phyloP scores from a whole-genome alignment of 2,888 invertebrate genomes.

The Athetis lepigone region DNA sequence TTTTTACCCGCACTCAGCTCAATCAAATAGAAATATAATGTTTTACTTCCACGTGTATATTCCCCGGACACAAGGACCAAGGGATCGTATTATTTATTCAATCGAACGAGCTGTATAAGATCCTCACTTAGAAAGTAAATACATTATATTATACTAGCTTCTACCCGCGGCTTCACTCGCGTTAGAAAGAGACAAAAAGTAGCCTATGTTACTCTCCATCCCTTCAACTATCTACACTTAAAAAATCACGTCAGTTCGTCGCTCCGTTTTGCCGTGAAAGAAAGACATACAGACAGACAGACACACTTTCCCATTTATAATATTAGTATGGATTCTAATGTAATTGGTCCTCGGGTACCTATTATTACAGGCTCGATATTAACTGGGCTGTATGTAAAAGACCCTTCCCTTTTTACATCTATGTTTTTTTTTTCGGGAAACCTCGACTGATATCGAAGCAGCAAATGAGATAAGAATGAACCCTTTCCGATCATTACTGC shows the following conservation, averaged over 20 bases:
- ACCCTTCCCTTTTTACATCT: slow-evolving; percentile 12
- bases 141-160: not conserved
- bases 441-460: not conserved
- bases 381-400: slow-evolving; percentile 5
- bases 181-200: too few relatives aligned
- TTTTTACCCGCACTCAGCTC: not conserved
- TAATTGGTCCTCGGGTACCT: slow-evolving; percentile 18
- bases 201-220: too few relatives aligned
- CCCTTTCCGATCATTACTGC: not conserved
- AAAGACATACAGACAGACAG: too few relatives aligned
- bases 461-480: slow-evolving; percentile 14
- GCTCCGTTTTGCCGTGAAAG: too few relatives aligned
- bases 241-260: too few relatives aligned
- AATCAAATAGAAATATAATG: slow-evolving; percentile 24
- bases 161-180: too few relatives aligned
- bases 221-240: too few relatives aligned
- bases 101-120: slow-evolving; percentile 14
- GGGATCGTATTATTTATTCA: slow-evolving; percentile 22
- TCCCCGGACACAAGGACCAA: slow-evolving; percentile 28
- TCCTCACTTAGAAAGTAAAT: not conserved
- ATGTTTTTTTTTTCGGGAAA: not conserved
- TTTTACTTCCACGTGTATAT: slow-evolving; percentile 36
- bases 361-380: slow-evolving; percentile 1
- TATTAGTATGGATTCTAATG: too few relatives aligned
- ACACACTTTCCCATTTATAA: too few relatives aligned